phyloP scores from a whole-genome alignment of 2,888 invertebrate species.

The Scaptomyza polygonia region DNA sequence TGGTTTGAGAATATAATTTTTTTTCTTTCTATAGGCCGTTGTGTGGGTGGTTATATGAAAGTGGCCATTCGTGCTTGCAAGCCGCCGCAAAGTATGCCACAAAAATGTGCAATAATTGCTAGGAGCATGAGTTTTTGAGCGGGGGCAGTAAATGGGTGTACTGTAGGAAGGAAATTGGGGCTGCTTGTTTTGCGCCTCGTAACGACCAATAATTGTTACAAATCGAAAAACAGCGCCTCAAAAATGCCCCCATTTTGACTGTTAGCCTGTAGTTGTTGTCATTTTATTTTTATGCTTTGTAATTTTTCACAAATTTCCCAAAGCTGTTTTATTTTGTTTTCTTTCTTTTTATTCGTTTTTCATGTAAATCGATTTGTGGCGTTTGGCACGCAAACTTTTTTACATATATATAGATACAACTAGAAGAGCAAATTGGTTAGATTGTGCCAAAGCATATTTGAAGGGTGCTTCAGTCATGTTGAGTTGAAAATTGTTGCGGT shows the following conservation, averaged over 20 bases:
- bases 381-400: conserved; percentile 61
- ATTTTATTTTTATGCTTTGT: conserved; percentile 51
- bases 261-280: conserved; percentile 25
- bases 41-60: background rate
- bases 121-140: background rate
- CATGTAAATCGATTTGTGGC: conserved; percentile 69
- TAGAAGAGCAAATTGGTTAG: conserved; percentile 47
- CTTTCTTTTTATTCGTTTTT: conserved; percentile 9
- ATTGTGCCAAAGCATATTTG: conserved; percentile 40
- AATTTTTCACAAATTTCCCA: conserved; percentile 64
- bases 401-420: conserved; percentile 26
- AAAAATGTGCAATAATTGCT: conserved; percentile 65
- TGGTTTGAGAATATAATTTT: background rate
- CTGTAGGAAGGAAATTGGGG: conserved; percentile 50
- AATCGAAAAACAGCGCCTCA: conserved; percentile 62
- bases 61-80: conserved; percentile 40
- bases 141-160: background rate
- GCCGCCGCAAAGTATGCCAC: conserved; percentile 57
- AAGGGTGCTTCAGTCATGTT: conserved; percentile 51
- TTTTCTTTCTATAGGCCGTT: background rate
- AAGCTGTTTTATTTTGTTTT: conserved; percentile 29
- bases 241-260: conserved; percentile 39
- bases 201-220: conserved; percentile 70
- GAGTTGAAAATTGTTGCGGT: conserved; percentile 3
- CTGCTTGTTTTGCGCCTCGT: conserved; percentile 51